These are phyloP conservation scores for Anniella stebbinsi DNA, from an alignment of 2,797 vertebrate species.

Conservation along the genomic window DNA sequence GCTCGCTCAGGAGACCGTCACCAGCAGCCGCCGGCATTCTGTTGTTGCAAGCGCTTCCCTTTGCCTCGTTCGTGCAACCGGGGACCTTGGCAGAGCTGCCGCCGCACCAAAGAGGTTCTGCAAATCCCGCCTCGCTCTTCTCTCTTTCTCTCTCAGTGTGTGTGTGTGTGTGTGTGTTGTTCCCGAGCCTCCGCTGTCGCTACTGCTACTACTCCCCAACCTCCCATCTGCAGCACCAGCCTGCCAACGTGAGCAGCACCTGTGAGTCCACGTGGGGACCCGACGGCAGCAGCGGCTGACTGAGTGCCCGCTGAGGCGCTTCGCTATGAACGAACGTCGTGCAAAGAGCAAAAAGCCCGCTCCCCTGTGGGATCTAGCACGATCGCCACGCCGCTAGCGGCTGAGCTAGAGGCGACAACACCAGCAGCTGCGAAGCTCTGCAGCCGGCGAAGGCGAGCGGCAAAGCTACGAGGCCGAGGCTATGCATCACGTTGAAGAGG, in stretches of 20 bases:
- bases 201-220: constrained; percentile 14
- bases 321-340: no score
- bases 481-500: constrained; percentile 33
- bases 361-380: no score
- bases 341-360: no score
- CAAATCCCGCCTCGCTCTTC: background rate
- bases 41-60: background rate
- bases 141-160: constrained; percentile 7
- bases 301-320: background rate
- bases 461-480: background rate
- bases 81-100: background rate
- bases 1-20: no score
- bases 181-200: no score
- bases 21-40: constrained; percentile 80
- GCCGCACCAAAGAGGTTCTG: background rate
- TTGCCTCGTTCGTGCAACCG: constrained; percentile 9
- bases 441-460: background rate
- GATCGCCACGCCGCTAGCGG: no score
- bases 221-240: constrained; percentile 7
- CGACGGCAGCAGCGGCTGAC: background rate
- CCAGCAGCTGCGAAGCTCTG: background rate
- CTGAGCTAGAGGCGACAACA: no score
- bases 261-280: constrained; percentile 32
- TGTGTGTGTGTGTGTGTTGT: accelerated
- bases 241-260: constrained; percentile 17